These are phyloP conservation scores for Pipa parva DNA, from an alignment of 2,113 vertebrate genomes.

Conservation along the genomic window DNA sequence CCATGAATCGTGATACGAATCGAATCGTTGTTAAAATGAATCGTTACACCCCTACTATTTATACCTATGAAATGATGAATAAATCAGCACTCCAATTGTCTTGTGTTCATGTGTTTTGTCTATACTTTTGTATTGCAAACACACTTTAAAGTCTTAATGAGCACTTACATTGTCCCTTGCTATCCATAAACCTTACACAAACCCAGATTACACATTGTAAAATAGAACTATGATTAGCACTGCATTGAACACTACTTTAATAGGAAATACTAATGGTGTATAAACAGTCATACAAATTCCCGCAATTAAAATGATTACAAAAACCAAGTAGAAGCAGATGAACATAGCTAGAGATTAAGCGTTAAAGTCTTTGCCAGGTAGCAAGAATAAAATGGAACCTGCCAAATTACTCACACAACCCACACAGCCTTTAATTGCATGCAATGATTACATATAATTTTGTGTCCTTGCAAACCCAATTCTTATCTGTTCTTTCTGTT, in stretches of 20 bases:
- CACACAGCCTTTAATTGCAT: slow-evolving; percentile 32
- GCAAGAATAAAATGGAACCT: slow-evolving; percentile 25
- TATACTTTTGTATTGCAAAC: too few species aligned
- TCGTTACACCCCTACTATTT: too few species aligned
- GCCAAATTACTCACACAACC: slow-evolving; percentile 30
- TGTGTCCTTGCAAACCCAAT: slow-evolving; percentile 31
- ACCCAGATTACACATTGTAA: background rate
- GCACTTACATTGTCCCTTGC: background rate
- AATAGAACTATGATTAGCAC: background rate
- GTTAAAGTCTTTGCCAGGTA: slow-evolving; percentile 29
- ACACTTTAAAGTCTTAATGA: too few species aligned
- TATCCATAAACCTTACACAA: background rate
- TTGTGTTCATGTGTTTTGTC: too few species aligned
- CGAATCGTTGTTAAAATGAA: too few species aligned
- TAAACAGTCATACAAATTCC: background rate
- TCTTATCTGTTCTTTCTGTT: slow-evolving; percentile 3
- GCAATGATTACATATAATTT: slow-evolving; percentile 36
- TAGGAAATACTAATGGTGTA: background rate
- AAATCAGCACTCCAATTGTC: too few species aligned
- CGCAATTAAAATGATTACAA: slow-evolving; percentile 6
- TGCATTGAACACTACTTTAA: background rate
- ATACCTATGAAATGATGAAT: too few species aligned
- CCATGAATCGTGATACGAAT: too few species aligned
- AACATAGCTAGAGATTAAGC: slow-evolving; percentile 4
- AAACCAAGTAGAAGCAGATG: background rate